These are phyloP conservation scores for Oncorhynchus gorbuscha DNA, from an alignment of 2,113 vertebrate species.

Conservation along the genomic window DNA sequence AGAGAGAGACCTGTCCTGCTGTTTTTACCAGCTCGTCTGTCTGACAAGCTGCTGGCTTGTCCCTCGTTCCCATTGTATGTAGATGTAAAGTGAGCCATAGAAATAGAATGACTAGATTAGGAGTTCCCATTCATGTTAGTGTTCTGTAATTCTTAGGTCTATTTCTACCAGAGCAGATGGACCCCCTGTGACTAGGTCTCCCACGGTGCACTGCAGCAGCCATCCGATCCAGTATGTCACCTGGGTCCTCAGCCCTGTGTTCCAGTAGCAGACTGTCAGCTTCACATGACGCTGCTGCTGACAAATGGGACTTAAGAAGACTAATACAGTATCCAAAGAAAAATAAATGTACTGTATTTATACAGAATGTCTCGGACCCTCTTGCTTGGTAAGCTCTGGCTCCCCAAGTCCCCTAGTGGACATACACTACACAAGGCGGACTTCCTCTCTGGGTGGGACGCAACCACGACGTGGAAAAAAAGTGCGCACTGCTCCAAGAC, in stretches of 20 bases:
- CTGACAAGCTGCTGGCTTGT: not conserved
- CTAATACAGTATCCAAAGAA: not conserved
- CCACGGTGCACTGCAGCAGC: slow-evolving; percentile 16
- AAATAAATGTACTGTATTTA: not conserved
- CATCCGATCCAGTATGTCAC: not conserved
- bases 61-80: no score
- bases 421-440: no score
- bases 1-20: no score
- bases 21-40: not conserved
- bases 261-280: not conserved
- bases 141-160: not conserved
- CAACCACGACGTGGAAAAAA: no score
- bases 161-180: slow-evolving; percentile 2
- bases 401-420: no score
- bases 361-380: not conserved
- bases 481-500: no score
- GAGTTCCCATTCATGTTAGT: not conserved
- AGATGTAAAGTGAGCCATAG: no score
- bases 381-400: no score
- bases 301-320: not conserved
- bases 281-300: not conserved
- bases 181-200: slow-evolving; percentile 8
- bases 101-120: no score
- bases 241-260: slow-evolving; percentile 2
- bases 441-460: not conserved